Percentiles rank a stretch among this genome's conserved stretches.
These are phyloP conservation scores for Grantiella picta DNA, from an alignment of 2,113 vertebrate species.

Conservation along the genomic window DNA sequence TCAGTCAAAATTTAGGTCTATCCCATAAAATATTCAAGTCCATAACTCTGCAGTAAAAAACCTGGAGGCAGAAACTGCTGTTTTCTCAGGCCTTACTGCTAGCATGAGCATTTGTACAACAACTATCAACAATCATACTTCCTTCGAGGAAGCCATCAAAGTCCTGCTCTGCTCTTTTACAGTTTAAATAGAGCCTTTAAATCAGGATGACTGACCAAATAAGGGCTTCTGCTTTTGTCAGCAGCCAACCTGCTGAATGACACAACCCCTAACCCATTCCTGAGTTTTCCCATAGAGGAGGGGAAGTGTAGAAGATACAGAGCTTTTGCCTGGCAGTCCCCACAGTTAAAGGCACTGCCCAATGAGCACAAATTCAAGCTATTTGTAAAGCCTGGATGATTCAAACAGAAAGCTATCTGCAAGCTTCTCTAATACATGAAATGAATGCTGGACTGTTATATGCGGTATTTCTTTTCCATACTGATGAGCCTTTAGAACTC, in stretches of 20 bases:
- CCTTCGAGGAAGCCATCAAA: background rate
- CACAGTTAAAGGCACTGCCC: background rate
- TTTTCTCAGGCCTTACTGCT: background rate
- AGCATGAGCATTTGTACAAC: background rate
- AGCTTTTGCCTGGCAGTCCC: background rate
- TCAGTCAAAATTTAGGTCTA: background rate
- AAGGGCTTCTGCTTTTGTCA: background rate
- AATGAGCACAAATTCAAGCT: background rate
- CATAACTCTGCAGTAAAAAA: background rate
- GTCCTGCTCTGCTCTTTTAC: background rate
- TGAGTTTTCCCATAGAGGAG: background rate
- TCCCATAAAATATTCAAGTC: background rate
- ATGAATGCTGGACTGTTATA: background rate
- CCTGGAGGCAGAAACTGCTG: accelerated
- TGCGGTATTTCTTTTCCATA: background rate
- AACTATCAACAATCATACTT: background rate
- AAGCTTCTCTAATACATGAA: background rate
- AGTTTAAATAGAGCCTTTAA: background rate
- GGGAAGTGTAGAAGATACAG: background rate
- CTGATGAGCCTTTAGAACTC: background rate
- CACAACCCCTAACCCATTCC: background rate
- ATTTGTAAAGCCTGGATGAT: background rate
- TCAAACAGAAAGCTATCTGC: background rate
- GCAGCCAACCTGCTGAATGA: background rate
- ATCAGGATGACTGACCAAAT: background rate